Evolutionary conservation across 2,113 vertebrate genomes (phyloP).

Genomic region (Menura novaehollandiae): DNA sequence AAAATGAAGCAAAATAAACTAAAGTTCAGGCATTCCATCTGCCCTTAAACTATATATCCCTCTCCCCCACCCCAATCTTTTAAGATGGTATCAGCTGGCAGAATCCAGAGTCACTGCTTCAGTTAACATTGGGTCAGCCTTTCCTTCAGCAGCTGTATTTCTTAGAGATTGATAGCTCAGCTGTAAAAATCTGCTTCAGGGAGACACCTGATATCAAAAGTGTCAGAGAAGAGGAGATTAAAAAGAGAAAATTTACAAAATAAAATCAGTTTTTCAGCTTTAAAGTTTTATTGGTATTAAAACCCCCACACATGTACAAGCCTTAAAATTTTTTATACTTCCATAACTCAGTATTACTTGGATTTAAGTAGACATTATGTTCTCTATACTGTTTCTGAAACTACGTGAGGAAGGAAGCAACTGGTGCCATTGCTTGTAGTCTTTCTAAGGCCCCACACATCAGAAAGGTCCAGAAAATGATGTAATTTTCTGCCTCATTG

Average conservation of each 20-base stretch:
- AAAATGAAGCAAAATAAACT: slow-evolving; percentile 32
- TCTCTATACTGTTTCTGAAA: background rate
- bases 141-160: background rate
- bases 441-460: background rate
- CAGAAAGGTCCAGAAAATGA: background rate
- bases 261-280: background rate
- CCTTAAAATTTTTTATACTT: background rate
- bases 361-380: background rate
- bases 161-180: slow-evolving; percentile 23
- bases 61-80: background rate
- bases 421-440: background rate
- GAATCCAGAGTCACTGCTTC: background rate
- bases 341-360: background rate
- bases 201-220: slow-evolving; percentile 29
- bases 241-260: slow-evolving; percentile 35
- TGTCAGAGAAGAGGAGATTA: slow-evolving; percentile 22
- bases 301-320: background rate
- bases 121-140: slow-evolving; percentile 10
- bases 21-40: background rate
- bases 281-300: background rate
- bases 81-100: slow-evolving; percentile 6
- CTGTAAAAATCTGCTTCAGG: slow-evolving; percentile 26
- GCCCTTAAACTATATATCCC: background rate
- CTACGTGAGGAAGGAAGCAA: background rate
- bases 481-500: background rate